Base-by-base conservation (phyloP, 1,140 invertebrate genomes). In the Pogonomyrmex barbatus region DNA sequence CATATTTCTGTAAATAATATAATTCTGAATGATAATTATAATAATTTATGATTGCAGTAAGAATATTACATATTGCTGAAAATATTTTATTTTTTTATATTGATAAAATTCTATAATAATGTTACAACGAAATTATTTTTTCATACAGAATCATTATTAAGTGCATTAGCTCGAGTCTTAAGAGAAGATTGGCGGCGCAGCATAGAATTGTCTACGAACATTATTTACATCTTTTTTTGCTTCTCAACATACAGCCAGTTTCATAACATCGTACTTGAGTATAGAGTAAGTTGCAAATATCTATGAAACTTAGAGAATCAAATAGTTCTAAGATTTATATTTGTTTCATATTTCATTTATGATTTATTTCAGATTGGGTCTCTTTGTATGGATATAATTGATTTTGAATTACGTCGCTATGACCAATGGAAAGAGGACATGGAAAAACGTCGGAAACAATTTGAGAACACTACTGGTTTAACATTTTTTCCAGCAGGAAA, bases 131-230 rank as follows among this genome's bases (percentile, higher is more conserved):
- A 52, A 58, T 42, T 10, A 81, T 87, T 14, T 52, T 24, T 62
- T 71, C 87, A 96, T 96, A 88, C 95, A 99, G 99, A 99, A 95
- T 98, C 98, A n/a, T 96, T 99, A 39, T 95, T 99, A 30, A 99
- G 98, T 95, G 99, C 99, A 68, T 95, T 99, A 82, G 98, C 98
- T 5, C 96, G 99, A 93, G 98, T 99, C 42, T 95, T 99, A 56
- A 96, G 99, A 91, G 99, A 99, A 96, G 99, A 99, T 95, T 99
- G 98, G 97, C 98, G 98, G 95, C 97, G 98, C 93, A 99, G 98
- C 94, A 97, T 99, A 91, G 99, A 99, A 94, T 94, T 99, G 45
- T 99, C 98, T 78, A 99, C 98, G 89, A 99, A 99, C 94, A 98
- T 99, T 92, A 97, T 99, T 86, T 99, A 99, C 93, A 98, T 98